Evolutionary conservation across 2,888 invertebrate species (phyloP), one percentile per base, ranked within the genome.

Genomic region (Chaitophorus viminalis): DNA sequence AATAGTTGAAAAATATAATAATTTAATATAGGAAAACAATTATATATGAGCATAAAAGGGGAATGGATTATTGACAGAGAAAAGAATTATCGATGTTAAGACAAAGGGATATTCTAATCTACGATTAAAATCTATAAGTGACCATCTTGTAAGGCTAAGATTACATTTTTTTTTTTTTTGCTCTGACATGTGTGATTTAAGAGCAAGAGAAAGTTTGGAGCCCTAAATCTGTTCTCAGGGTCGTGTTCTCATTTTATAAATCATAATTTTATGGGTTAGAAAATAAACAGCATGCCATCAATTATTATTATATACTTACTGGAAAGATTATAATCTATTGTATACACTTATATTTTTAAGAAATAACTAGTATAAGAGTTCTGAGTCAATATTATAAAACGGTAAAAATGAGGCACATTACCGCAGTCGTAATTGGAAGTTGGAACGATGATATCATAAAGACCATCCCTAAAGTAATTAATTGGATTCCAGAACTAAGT

Each of bases 111-210:
- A 31, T 31, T 65, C 18, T 31, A 72, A 82, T 82, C 82, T 72
- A 8, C n/a, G 52, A 72, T 82, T 82, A 72, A 82, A 82, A 82
- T 82, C 82, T 82, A 33, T n/a, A 78, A 82, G 31, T 25, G 33
- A 21, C 33, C 18, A 33, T 82, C 33, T 82, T 70, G 33, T 33
- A 33, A 70, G 29, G 31, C 72, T 82, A 82, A 72, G 72, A 82
- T 52, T 54, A 72, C 1, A 52, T 33, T 70, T 82, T 65, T 65
- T 65, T 33, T 70, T 82, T 65, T 65, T 65, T 36, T 82, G 4
- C 17, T 25, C 31, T 8, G 52, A 52, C 82, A 72, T 72, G 33
- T 54, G 82, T 52, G n/a, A 3, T 25, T 82, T 33, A 72, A 82
- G 31, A 82, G 72, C 8, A 14, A 54, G 72, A 82, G 33, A 52